phyloP scores from a whole-genome alignment of 1,140 invertebrate genomes.

The Piezodorus guildinii region DNA sequence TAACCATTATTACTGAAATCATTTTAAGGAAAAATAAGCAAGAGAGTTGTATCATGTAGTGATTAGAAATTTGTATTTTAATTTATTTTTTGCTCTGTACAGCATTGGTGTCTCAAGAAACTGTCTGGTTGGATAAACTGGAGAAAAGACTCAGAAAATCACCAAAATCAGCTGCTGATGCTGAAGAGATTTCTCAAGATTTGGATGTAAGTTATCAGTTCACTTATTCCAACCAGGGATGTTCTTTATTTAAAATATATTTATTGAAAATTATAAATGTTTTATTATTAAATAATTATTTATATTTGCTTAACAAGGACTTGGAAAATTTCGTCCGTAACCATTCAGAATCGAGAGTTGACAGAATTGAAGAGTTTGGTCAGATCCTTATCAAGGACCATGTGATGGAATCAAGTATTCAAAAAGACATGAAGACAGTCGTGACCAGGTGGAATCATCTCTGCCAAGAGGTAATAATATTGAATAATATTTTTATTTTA shows the following conservation, averaged over 20 bases:
- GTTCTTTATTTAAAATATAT: too few species aligned
- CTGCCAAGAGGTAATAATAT: slow-evolving; percentile 45
- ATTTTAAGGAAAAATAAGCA: too few species aligned
- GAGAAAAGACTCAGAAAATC: slow-evolving; percentile 64
- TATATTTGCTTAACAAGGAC: slow-evolving; percentile 42
- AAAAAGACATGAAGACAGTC: slow-evolving; percentile 54
- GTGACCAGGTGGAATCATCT: slow-evolving; percentile 53
- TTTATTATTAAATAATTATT: not conserved
- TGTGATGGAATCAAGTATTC: slow-evolving; percentile 60
- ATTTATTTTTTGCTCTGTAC: slow-evolving; percentile 16
- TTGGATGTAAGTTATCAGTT: slow-evolving; percentile 56
- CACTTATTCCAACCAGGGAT: not conserved
- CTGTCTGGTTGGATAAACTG: slow-evolving; percentile 68
- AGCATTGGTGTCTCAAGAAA: slow-evolving; percentile 64
- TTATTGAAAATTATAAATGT: not conserved
- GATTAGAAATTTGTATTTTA: too few species aligned
- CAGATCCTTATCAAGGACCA: slow-evolving; percentile 57
- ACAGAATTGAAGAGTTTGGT: slow-evolving; percentile 64
- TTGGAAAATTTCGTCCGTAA: slow-evolving; percentile 73
- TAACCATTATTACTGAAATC: too few species aligned
- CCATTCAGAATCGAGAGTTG: slow-evolving; percentile 57
- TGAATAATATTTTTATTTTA: not conserved
- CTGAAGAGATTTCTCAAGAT: slow-evolving; percentile 86
- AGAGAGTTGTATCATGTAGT: too few species aligned
- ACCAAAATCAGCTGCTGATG: slow-evolving; percentile 64